phyloP scores from a whole-genome alignment of 2,888 invertebrate genomes.

The Ellobium chinense region DNA sequence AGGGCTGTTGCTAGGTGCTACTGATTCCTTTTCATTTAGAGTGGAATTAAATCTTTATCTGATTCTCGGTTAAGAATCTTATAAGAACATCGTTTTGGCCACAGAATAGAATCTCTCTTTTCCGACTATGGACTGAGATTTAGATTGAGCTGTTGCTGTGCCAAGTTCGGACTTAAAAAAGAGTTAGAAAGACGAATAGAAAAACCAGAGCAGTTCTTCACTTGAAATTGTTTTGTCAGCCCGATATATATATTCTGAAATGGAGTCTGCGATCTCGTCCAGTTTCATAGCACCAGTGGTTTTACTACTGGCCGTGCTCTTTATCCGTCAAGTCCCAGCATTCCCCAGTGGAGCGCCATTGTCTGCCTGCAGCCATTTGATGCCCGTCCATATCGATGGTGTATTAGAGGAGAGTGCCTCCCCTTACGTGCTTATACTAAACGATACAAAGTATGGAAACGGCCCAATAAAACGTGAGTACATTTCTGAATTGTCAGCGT shows the following conservation, averaged over 20 bases:
- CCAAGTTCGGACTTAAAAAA: too few relatives aligned
- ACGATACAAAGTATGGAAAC: constrained; percentile 42
- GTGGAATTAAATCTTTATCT: too few relatives aligned
- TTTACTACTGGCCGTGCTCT: neutral
- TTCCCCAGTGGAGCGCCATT: constrained; percentile 49
- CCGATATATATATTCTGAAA: neutral
- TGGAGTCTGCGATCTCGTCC: neutral
- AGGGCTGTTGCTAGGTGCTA: too few relatives aligned
- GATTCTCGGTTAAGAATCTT: too few relatives aligned
- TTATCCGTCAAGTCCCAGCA: neutral
- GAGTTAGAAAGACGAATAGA: too few relatives aligned
- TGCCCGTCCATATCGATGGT: constrained; percentile 52
- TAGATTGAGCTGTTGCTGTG: too few relatives aligned
- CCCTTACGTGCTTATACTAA: constrained; percentile 45
- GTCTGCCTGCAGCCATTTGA: constrained; percentile 48
- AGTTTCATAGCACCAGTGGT: neutral
- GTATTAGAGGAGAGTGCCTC: constrained; percentile 37
- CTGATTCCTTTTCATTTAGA: too few relatives aligned
- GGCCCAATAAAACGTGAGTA: constrained; percentile 4
- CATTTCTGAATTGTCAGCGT: too few relatives aligned
- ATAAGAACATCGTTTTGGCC: too few relatives aligned
- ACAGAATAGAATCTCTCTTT: too few relatives aligned
- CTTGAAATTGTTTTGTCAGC: neutral
- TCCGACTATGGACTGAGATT: too few relatives aligned
- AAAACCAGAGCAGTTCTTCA: too few relatives aligned